Conservation (phyloP, 2,797 vertebrate genomes). For the Acrossocheilus fasciatus region DNA sequence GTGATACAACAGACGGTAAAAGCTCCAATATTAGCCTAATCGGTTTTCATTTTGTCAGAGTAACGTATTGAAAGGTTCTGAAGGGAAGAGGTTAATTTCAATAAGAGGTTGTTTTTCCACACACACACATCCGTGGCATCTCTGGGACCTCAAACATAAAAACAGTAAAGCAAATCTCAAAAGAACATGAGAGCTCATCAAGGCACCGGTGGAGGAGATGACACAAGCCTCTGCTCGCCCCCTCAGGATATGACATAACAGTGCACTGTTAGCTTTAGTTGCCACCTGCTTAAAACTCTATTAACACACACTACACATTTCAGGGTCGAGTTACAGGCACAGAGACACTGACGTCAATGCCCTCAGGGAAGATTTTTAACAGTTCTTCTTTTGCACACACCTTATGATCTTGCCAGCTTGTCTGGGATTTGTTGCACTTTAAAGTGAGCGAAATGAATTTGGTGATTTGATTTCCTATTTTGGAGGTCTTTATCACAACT, state of each 20-base stretch:
- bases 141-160: background rate
- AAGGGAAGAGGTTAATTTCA: background rate
- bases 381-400: background rate
- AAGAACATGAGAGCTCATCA: slow-evolving; percentile 43
- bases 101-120: background rate
- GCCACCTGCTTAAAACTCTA: slow-evolving; percentile 40
- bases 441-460: slow-evolving; percentile 43
- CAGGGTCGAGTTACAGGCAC: background rate
- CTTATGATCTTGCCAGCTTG: slow-evolving; percentile 24
- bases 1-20: background rate
- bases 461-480: slow-evolving; percentile 37
- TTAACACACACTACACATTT: slow-evolving; percentile 38
- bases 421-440: slow-evolving; percentile 30
- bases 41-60: background rate
- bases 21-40: background rate
- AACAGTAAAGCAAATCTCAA: background rate
- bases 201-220: slow-evolving; percentile 4
- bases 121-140: background rate
- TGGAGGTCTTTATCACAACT: background rate
- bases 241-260: slow-evolving; percentile 39
- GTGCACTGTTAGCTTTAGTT: slow-evolving; percentile 1
- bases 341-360: slow-evolving; percentile 30
- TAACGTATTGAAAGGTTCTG: background rate
- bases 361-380: slow-evolving; percentile 32
- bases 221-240: slow-evolving; percentile 16